A percentile compares a stretch with the other conserved stretches of the same genome.
Conservation (phyloP, 2,113 vertebrate species). For the Perognathus longimembris region DNA sequence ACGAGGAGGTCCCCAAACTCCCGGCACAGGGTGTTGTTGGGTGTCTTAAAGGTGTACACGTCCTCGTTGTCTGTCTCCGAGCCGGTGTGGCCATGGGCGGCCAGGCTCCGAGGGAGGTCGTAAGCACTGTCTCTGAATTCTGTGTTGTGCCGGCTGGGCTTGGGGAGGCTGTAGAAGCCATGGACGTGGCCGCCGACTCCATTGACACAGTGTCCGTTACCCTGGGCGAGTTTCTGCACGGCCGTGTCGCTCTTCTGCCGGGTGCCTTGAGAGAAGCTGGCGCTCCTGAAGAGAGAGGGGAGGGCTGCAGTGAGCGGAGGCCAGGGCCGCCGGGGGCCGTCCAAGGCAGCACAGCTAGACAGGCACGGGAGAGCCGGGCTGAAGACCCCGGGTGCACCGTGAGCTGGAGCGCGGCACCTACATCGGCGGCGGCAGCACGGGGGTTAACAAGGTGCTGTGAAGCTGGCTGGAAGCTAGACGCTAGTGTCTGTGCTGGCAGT, state of each 20-base stretch:
- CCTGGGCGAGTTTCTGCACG: conserved; percentile 94
- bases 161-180: conserved; percentile 96
- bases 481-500: neutral
- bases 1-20: conserved; percentile 90
- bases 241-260: conserved; percentile 92
- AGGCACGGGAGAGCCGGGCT: neutral
- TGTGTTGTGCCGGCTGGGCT: conserved; percentile 91
- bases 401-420: neutral
- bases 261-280: conserved; percentile 97
- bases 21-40: conserved; percentile 93
- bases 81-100: conserved; percentile 87
- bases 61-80: conserved; percentile 93
- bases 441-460: neutral
- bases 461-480: neutral
- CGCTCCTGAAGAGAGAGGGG: conserved; percentile 89
- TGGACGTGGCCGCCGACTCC: conserved; percentile 92
- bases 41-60: conserved; percentile 96
- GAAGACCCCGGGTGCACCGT: neutral
- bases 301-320: neutral
- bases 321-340: neutral
- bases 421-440: neutral
- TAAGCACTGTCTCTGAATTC: conserved; percentile 92
- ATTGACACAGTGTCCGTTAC: conserved; percentile 93
- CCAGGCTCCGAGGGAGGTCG: conserved; percentile 92
- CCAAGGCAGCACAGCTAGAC: accelerated